These are phyloP conservation scores for Chaenocephalus aceratus DNA, from an alignment of 2,113 vertebrate species.

Conservation along the genomic window DNA sequence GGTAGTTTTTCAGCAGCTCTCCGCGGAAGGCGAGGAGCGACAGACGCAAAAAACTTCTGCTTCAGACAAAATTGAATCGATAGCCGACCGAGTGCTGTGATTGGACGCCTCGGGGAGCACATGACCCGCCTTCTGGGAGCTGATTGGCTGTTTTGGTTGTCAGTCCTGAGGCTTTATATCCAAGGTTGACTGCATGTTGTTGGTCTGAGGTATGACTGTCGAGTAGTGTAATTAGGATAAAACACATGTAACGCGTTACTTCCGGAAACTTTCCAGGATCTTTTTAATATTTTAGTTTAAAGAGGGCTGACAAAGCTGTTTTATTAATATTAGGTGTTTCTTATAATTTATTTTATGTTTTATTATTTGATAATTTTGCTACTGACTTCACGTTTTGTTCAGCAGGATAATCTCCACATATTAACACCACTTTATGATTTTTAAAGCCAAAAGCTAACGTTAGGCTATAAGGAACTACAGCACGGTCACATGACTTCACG, in stretches of 20 bases:
- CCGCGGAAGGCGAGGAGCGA: constrained; percentile 40
- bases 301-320: background rate
- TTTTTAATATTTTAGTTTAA: background rate
- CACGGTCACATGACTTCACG: too few relatives aligned
- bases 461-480: too few relatives aligned
- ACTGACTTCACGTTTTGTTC: too few relatives aligned
- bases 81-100: constrained; percentile 50
- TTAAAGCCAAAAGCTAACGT: too few relatives aligned
- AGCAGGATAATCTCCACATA: too few relatives aligned
- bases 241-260: constrained; percentile 15
- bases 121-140: constrained; percentile 48
- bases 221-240: background rate
- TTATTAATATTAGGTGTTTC: too few relatives aligned
- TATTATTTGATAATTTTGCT: too few relatives aligned
- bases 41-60: constrained; percentile 78
- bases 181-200: constrained; percentile 62
- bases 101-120: constrained; percentile 62
- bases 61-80: constrained; percentile 72
- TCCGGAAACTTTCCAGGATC: background rate
- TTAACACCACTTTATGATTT: too few relatives aligned
- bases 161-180: constrained; percentile 48
- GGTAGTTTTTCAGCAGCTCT: constrained; percentile 44
- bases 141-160: constrained; percentile 70
- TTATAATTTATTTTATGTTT: too few relatives aligned
- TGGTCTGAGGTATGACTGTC: constrained; percentile 19